Percentiles rank a stretch among this genome's conserved stretches.
phyloP scores from a whole-genome alignment of 2,113 vertebrate species.

The Lichenostomus cassidix region DNA sequence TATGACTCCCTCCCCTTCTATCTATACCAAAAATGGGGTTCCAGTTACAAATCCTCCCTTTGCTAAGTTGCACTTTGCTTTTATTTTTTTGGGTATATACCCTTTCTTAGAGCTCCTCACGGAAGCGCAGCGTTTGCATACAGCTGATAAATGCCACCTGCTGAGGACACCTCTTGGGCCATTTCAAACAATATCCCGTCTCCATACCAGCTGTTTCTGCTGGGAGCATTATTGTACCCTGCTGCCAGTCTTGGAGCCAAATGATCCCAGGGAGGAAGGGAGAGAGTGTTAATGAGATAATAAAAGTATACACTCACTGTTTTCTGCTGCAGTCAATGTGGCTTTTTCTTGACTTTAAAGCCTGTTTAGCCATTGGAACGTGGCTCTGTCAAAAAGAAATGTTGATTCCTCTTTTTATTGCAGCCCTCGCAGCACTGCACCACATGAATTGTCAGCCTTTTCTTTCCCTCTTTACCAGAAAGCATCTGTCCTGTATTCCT shows the following conservation, averaged over 20 bases:
- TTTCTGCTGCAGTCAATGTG: background rate
- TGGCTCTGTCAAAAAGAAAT: background rate
- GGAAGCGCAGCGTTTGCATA: accelerated
- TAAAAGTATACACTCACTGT: background rate
- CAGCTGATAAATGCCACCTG: slow-evolving; percentile 38
- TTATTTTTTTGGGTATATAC: background rate
- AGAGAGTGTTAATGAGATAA: slow-evolving; percentile 30
- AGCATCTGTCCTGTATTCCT: background rate
- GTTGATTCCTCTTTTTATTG: background rate
- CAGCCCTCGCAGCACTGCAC: background rate
- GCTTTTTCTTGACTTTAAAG: background rate
- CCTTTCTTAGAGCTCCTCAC: background rate
- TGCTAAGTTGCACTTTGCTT: background rate
- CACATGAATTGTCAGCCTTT: background rate
- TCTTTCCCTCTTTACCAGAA: background rate
- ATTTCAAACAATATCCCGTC: background rate
- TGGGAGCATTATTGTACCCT: background rate
- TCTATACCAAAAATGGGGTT: background rate
- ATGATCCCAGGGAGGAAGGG: background rate
- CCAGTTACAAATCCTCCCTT: background rate
- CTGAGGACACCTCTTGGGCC: background rate
- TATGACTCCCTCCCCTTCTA: slow-evolving; percentile 15
- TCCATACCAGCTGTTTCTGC: slow-evolving; percentile 16
- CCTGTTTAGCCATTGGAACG: background rate
- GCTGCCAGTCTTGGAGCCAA: slow-evolving; percentile 6